These are phyloP conservation scores for Papilio machaon DNA, from an alignment of 1,140 invertebrate species.

Conservation along the genomic window DNA sequence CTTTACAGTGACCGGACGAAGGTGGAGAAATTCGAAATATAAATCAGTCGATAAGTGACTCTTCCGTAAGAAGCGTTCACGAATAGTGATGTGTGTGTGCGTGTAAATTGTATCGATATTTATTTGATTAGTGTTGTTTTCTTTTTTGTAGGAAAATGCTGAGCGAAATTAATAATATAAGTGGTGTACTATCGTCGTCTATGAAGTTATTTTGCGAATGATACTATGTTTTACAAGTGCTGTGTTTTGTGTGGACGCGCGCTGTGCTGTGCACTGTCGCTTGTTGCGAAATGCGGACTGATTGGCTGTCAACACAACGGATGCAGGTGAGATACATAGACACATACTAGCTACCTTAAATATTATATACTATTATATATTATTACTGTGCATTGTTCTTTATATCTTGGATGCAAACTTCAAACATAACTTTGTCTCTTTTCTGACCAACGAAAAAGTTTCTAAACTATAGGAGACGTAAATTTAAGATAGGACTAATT, in stretches of 20 bases:
- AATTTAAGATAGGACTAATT: too few species aligned
- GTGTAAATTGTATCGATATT: constrained; percentile 53
- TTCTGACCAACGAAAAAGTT: too few species aligned
- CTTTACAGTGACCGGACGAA: constrained; percentile 81
- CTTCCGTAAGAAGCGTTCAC: constrained; percentile 41
- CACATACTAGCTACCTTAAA: not conserved
- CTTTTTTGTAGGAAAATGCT: constrained; percentile 81
- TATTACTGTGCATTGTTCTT: not conserved
- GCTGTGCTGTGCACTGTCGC: constrained; percentile 71
- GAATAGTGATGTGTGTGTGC: constrained; percentile 70
- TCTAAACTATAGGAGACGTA: too few species aligned
- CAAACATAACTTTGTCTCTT: too few species aligned
- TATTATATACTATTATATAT: constrained; percentile 1
- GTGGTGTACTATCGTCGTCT: constrained; percentile 79
- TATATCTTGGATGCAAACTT: not conserved
- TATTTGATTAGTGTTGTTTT: constrained; percentile 74
- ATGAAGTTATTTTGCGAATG: constrained; percentile 81
- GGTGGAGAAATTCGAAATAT: constrained; percentile 77
- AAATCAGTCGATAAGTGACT: constrained; percentile 51
- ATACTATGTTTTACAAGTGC: constrained; percentile 78
- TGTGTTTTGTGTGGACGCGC: constrained; percentile 74
- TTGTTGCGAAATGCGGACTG: constrained; percentile 60
- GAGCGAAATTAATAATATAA: constrained; percentile 81
- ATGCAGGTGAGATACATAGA: constrained; percentile 54
- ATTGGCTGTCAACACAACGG: constrained; percentile 47